phyloP scores from a whole-genome alignment of 1,140 invertebrate genomes.

The Calliopsis andreniformis region DNA sequence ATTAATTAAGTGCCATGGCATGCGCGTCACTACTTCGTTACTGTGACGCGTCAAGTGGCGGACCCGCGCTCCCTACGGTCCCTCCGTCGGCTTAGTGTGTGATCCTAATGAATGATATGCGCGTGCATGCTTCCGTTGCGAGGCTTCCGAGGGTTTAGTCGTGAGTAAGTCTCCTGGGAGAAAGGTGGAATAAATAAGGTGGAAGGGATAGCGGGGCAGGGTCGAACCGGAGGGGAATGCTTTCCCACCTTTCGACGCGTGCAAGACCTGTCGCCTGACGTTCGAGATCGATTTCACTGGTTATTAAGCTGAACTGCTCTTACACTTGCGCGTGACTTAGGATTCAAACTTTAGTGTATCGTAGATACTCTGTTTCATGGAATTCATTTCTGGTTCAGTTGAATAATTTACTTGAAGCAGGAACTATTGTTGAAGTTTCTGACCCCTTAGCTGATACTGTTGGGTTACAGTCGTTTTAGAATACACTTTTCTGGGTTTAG shows the following conservation, averaged over 20 bases:
- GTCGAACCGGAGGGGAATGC: constrained; percentile 16
- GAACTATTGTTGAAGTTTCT: no score
- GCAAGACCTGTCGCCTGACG: background rate
- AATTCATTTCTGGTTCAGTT: no score
- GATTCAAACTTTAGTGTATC: no score
- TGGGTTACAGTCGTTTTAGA: no score
- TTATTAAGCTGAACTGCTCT: background rate
- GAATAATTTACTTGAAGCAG: no score
- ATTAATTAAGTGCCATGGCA: constrained; percentile 81
- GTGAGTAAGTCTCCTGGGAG: constrained; percentile 45
- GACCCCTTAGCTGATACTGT: no score
- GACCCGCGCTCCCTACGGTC: constrained; percentile 58
- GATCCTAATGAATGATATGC: constrained; percentile 80
- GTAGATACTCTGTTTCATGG: no score
- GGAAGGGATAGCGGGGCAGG: constrained; percentile 50
- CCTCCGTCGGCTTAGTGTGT: constrained; percentile 45
- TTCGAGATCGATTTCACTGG: no score
- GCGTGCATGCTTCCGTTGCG: constrained; percentile 69
- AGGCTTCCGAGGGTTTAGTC: constrained; percentile 57
- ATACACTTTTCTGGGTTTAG: no score
- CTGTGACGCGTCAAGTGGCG: constrained; percentile 79
- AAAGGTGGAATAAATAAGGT: constrained; percentile 51
- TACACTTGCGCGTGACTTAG: background rate
- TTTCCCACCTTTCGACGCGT: constrained; percentile 8
- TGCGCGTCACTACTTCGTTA: constrained; percentile 81